These are phyloP conservation scores for Phocoena phocoena DNA, from an alignment of 2,113 vertebrate species.

Conservation along the genomic window DNA sequence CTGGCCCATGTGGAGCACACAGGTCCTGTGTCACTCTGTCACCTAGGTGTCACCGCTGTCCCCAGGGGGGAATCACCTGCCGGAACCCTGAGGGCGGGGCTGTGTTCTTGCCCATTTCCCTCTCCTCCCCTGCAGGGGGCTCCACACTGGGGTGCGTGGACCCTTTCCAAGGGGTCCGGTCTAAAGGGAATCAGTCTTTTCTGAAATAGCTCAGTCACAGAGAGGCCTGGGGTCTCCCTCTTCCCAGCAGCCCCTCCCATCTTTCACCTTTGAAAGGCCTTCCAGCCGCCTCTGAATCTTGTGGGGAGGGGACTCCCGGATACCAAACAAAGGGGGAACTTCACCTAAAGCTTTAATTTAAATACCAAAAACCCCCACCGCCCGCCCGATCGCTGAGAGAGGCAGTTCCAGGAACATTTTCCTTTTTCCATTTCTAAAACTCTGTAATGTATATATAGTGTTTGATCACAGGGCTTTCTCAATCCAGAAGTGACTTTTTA, in stretches of 20 bases:
- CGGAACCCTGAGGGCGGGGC: background rate
- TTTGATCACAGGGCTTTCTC: background rate
- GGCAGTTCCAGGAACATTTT: rapidly evolving
- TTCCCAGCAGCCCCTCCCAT: no score
- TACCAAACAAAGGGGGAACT: no score
- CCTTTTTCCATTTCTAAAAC: background rate
- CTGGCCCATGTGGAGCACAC: background rate
- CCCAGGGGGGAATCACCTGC: background rate
- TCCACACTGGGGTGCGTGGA: background rate
- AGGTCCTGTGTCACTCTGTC: background rate
- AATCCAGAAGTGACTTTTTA: background rate
- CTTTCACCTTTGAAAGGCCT: background rate
- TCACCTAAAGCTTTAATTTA: background rate
- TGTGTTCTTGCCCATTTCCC: background rate
- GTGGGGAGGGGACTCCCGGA: rapidly evolving
- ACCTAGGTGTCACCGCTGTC: background rate
- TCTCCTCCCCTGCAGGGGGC: rapidly evolving
- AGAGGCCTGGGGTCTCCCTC: background rate
- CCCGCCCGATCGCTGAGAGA: rapidly evolving
- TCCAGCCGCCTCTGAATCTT: background rate
- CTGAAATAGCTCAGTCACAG: background rate
- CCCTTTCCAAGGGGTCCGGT: background rate
- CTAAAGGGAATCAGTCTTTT: background rate
- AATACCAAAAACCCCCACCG: background rate
- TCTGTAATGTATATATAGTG: rapidly evolving